Conservation (phyloP, 2,797 vertebrate genomes). For the Siniperca obscura region DNA sequence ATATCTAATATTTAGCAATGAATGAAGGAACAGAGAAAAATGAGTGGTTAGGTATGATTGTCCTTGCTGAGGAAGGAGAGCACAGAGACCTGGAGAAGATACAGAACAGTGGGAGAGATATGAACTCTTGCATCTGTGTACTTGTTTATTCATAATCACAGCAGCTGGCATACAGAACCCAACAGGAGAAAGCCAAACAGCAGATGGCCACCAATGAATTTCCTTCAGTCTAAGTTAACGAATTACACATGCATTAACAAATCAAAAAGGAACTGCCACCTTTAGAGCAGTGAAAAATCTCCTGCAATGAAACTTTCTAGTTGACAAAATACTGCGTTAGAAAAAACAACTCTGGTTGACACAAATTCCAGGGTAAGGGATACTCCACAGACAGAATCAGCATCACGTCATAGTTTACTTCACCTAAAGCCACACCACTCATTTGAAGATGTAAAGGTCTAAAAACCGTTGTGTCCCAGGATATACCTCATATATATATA, state of each 20-base stretch:
- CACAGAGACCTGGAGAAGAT: conserved; percentile 47
- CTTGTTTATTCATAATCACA: conserved; percentile 65
- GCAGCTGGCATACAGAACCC: conserved; percentile 60
- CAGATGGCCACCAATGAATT: conserved; percentile 73
- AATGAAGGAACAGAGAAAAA: conserved; percentile 44
- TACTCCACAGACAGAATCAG: not conserved
- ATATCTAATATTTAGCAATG: conserved; percentile 80
- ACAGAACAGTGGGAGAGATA: conserved; percentile 54
- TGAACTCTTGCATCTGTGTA: conserved; percentile 52
- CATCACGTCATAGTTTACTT: not conserved
- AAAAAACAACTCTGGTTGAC: not conserved
- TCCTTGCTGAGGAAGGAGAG: conserved; percentile 36
- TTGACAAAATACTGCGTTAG: not conserved
- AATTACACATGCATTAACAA: conserved; percentile 51
- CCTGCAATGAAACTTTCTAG: conserved; percentile 14
- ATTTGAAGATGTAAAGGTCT: not conserved
- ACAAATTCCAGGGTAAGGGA: not conserved
- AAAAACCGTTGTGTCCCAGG: not conserved
- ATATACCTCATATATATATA: not conserved
- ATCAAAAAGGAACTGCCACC: conserved; percentile 37
- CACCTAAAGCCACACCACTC: not conserved
- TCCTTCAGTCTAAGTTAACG: conserved; percentile 57
- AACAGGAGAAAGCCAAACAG: conserved; percentile 64
- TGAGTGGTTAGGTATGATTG: conserved; percentile 55
- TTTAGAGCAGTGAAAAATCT: not conserved